Evolutionary conservation across 2,888 invertebrate genomes (phyloP).

Genomic region (Ochropacha duplaris): DNA sequence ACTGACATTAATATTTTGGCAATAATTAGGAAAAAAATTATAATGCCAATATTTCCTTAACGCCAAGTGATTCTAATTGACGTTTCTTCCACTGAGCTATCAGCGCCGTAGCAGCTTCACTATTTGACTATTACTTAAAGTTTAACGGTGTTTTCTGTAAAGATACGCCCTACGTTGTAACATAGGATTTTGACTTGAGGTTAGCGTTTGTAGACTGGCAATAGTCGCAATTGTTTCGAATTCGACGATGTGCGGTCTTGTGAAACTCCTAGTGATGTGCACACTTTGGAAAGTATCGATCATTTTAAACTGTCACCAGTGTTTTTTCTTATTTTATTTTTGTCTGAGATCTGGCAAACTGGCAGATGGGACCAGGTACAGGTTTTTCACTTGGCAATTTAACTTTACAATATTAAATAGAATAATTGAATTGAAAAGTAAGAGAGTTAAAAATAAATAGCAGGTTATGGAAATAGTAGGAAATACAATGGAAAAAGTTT

Average conservation of each 20-base stretch:
- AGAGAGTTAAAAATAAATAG: not conserved
- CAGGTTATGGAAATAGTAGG: too few relatives aligned
- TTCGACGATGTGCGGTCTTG: slow-evolving; percentile 26
- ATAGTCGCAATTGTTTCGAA: slow-evolving; percentile 17
- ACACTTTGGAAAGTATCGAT: not conserved
- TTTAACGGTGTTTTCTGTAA: not conserved
- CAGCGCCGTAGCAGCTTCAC: too few relatives aligned
- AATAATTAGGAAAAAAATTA: too few relatives aligned
- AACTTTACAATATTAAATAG: not conserved
- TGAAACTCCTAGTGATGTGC: slow-evolving; percentile 18
- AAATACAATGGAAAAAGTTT: not conserved
- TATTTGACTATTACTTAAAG: too few relatives aligned
- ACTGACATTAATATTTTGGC: too few relatives aligned
- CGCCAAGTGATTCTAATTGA: too few relatives aligned
- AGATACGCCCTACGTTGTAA: not conserved
- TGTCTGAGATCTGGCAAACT: too few relatives aligned
- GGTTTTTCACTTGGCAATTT: not conserved
- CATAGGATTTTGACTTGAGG: not conserved
- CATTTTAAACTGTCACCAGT: too few relatives aligned
- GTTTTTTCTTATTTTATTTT: too few relatives aligned
- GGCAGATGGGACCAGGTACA: too few relatives aligned
- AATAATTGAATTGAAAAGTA: not conserved
- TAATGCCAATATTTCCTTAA: too few relatives aligned
- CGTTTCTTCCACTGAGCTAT: too few relatives aligned
- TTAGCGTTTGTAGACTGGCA: slow-evolving; percentile 3